Evolutionary conservation across 2,888 invertebrate species (phyloP).

Genomic region (Rutpela maculata): DNA sequence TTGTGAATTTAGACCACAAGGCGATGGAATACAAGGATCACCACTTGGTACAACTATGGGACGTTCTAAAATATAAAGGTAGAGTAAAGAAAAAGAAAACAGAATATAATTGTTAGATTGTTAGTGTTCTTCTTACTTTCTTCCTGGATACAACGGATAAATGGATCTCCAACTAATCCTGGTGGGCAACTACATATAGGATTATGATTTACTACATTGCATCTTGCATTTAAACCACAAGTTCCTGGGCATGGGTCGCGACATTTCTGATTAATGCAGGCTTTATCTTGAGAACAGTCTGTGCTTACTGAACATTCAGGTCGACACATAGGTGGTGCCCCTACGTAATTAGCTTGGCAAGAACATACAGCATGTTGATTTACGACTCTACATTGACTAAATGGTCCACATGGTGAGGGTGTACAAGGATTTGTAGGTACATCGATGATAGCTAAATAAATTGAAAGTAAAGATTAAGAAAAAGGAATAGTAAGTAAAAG

Average conservation of each 20-base stretch:
- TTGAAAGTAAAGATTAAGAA: constrained; percentile 22
- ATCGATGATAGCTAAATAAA: constrained; percentile 23
- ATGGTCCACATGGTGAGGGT: constrained; percentile 87
- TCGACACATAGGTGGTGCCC: constrained; percentile 84
- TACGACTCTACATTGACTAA: constrained; percentile 84
- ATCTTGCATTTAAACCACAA: constrained; percentile 89
- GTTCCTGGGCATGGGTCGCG: constrained; percentile 88
- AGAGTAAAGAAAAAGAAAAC: not conserved
- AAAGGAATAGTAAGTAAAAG: constrained; percentile 13
- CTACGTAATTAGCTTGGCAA: constrained; percentile 86
- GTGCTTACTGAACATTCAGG: constrained; percentile 90
- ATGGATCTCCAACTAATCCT: constrained; percentile 88
- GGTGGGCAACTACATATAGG: constrained; percentile 88
- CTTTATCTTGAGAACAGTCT: constrained; percentile 87
- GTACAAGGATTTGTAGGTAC: constrained; percentile 75
- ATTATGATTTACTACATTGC: constrained; percentile 90
- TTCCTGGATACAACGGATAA: constrained; percentile 82
- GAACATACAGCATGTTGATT: constrained; percentile 88
- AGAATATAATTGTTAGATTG: not conserved
- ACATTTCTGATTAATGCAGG: constrained; percentile 88
- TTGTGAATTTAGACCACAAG: constrained; percentile 90
- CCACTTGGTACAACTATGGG: constrained; percentile 76
- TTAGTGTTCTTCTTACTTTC: constrained; percentile 67
- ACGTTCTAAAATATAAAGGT: constrained; percentile 73
- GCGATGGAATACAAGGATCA: constrained; percentile 88